Conservation (phyloP, 2,797 vertebrate species). For the Microchirus variegatus region DNA sequence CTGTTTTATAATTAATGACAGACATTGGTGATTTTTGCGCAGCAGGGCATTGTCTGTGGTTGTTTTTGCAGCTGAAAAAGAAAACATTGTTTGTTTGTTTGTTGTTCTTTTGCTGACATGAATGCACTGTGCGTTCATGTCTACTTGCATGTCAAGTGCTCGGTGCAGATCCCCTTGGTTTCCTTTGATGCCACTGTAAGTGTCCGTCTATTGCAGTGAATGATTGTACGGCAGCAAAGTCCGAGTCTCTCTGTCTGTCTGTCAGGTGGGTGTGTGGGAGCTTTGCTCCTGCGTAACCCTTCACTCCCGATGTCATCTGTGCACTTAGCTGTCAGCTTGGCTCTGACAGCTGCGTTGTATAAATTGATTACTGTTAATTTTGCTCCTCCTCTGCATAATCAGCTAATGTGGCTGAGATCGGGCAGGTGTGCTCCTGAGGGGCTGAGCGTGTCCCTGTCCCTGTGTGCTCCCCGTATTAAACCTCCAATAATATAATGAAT, state of each 20-base stretch:
- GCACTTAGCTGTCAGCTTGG: conserved; percentile 39
- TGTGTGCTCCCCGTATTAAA: conserved; percentile 2
- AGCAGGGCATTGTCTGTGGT: too few species aligned
- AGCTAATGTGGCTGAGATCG: conserved; percentile 60
- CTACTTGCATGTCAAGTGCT: too few species aligned
- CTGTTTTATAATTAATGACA: too few species aligned
- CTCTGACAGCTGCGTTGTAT: conserved; percentile 54
- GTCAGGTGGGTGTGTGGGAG: conserved; percentile 43
- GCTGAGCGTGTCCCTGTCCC: neutral
- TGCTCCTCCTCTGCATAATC: conserved; percentile 69
- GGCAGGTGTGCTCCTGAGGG: conserved; percentile 53
- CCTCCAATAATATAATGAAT: neutral
- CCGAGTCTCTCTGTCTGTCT: conserved; percentile 6
- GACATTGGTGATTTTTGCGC: too few species aligned
- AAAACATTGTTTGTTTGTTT: too few species aligned
- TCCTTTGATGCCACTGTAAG: too few species aligned
- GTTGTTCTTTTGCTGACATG: too few species aligned
- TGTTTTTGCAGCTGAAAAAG: too few species aligned
- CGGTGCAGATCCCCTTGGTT: too few species aligned
- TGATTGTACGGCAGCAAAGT: neutral
- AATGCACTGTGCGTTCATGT: too few species aligned
- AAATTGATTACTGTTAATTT: conserved; percentile 76
- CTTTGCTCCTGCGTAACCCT: conserved; percentile 55
- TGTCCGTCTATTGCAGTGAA: neutral
- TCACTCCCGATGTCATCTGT: conserved; percentile 49